Evolutionary conservation across 37 sponge, comb jelly and placozoan genomes (phyloP), one percentile per base, ranked within the genome.

Genomic region (Hormiphora californensis): DNA sequence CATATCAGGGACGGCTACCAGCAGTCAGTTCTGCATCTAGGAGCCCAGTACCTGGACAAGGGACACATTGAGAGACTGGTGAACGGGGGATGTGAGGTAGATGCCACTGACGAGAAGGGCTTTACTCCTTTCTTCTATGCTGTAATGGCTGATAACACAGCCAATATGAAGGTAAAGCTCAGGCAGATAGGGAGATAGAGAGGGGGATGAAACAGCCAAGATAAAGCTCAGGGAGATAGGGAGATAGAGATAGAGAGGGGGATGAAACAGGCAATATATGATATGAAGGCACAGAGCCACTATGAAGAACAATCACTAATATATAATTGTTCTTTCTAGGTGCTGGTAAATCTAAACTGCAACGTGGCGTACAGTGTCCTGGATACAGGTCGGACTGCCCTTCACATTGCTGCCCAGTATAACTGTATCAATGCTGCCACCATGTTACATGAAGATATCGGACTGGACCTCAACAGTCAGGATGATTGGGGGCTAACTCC

Each of bases 41-140:
- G 30, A 57, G 61, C 61, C 30, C 61, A 57, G 61, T 57, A 57
- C 61, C 61, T 57, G 61, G 61, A 57, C n/a, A 57, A 57, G 61
- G 61, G n/a, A 57, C 61, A 57, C 23, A 57, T 57, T 4, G 61
- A 57, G 61, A 5, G 61, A 4, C n/a, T 57, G 61, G 61, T 57
- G 4, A 57, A 57, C 61, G n/a, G 30, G 7, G 61, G 61, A 5
- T 57, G 61, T 57, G 61, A 57, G n/a, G 61, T 57, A 28, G 61
- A 57, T 23, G 61, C 61, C 3, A 25, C 4, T 57, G 61, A 57
- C 27, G 27, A 57, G 61, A 57, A 57, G 61, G 61, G 61, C 5
- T 57, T 28, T 30, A 57, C 61, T 4, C 61, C 61, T 15, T 57
- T 19, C n/a, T 30, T 57, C 17, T 57, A 57, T 30, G 61, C 61